phyloP scores from a whole-genome alignment of 2,797 vertebrate genomes.

The Mormyrus proboscirostris region DNA sequence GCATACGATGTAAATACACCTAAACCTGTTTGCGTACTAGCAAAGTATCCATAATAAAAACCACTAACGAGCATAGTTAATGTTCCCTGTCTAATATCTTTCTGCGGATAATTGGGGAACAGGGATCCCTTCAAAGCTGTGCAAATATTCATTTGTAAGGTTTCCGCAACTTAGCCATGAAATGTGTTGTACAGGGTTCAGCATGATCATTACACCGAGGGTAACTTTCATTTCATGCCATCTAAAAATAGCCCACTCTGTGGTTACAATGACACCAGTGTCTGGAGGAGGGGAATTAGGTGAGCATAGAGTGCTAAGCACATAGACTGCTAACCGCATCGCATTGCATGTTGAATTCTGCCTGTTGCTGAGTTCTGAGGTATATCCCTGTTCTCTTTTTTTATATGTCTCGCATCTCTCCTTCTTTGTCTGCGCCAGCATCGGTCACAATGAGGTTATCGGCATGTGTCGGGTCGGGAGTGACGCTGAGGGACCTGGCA shows the following conservation, averaged over 20 bases:
- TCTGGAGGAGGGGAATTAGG: background rate
- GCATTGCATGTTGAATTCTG: background rate
- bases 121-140: background rate
- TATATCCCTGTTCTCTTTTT: background rate
- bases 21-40: background rate
- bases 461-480: conserved; percentile 87
- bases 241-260: conserved; percentile 13
- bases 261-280: background rate
- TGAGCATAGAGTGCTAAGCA: background rate
- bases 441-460: conserved; percentile 93
- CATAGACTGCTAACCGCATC: background rate
- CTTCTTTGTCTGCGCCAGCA: conserved; percentile 54
- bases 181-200: background rate
- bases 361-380: background rate
- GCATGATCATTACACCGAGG: background rate
- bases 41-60: background rate
- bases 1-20: background rate
- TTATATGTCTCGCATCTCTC: background rate
- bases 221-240: background rate
- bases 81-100: background rate
- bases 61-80: background rate
- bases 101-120: background rate
- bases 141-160: background rate
- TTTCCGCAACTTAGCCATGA: background rate
- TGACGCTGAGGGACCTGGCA: conserved; percentile 74